A percentile compares a stretch with the other conserved stretches of the same genome.
These are phyloP conservation scores for Grapholita molesta DNA, from an alignment of 1,140 invertebrate species.

Conservation along the genomic window DNA sequence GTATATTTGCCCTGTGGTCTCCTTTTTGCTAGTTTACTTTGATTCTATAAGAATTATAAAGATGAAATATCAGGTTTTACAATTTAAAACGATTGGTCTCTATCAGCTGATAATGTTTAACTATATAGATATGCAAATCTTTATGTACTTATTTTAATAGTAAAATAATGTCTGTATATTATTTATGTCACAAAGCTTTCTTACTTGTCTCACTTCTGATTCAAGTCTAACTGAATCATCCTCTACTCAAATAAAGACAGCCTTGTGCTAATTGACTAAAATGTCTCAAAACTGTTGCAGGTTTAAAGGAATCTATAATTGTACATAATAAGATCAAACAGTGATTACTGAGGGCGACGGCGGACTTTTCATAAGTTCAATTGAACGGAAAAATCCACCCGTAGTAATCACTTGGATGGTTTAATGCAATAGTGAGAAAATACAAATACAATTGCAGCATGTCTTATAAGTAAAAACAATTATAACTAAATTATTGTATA, in stretches of 20 bases:
- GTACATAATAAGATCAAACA: conserved; percentile 53
- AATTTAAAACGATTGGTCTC: no score
- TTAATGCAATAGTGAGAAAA: conserved; percentile 32
- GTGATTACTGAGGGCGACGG: conserved; percentile 39
- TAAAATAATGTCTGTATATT: no score
- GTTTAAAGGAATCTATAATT: conserved; percentile 14
- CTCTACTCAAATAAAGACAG: background rate
- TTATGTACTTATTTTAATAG: no score
- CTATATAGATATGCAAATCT: no score
- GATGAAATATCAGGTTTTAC: no score
- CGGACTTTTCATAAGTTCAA: conserved; percentile 63
- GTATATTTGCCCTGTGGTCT: no score
- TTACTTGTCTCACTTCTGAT: no score
- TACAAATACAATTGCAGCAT: background rate
- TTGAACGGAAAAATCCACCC: conserved; percentile 59
- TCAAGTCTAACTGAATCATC: no score
- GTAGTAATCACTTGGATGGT: conserved; percentile 55
- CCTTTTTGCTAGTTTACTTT: no score
- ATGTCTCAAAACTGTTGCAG: background rate
- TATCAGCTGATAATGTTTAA: no score
- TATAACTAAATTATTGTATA: background rate
- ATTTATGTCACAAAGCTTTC: no score
- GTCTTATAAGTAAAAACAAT: background rate
- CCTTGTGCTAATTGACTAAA: background rate
- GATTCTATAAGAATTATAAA: no score